Base-by-base conservation (phyloP, 2,888 invertebrate species). In the Aleiodes leptofemur region DNA sequence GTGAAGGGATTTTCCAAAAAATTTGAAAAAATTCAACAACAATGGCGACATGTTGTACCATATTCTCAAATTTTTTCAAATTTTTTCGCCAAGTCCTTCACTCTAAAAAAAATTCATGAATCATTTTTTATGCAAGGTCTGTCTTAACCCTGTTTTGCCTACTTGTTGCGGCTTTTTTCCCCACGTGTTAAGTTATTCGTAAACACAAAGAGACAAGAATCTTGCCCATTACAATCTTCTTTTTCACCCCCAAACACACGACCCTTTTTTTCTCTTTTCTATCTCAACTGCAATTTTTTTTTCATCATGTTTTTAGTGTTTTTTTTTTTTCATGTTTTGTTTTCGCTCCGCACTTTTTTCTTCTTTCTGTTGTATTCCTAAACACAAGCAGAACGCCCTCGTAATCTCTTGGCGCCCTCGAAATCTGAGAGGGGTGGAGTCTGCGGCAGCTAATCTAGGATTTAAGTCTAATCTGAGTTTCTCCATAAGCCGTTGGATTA, bases 381-480 rank as follows among this genome's bases (percentile, higher is more conserved):
- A 76, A 76, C 72, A 72, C 43, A 43, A 43, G 76, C 68, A 43
- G 66, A 76, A 53, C 68, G 72, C 69, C 76, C 72, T 72, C 56
- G 72, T 76, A 76, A 72, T 72, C 76, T 76, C 76, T 76, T 76
- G 72, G 76, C 76, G 76, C 76, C 72, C 76, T 76, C 43, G 43
- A 43, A 43, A 43, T 43, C 43, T 43, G 43, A 43, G 43, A 43
- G 43, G 57, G 76, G 76, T 64, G 53, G 71, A 72, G 76, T 76
- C 76, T 76, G 76, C 69, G 76, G 76, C 53, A n/a, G 72, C 76
- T 76, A 76, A 76, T 76, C 76, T 76, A 29, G 72, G 76, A 61
- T 76, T 76, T 76, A 72, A 76, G 72, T 76, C 72, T 76, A 76
- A 76, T 72, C 76, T 76, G 69, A 76, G 76, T 76, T 72, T 59